Base-by-base conservation (phyloP, 2,888 invertebrate species). In the Cantharis rustica region DNA sequence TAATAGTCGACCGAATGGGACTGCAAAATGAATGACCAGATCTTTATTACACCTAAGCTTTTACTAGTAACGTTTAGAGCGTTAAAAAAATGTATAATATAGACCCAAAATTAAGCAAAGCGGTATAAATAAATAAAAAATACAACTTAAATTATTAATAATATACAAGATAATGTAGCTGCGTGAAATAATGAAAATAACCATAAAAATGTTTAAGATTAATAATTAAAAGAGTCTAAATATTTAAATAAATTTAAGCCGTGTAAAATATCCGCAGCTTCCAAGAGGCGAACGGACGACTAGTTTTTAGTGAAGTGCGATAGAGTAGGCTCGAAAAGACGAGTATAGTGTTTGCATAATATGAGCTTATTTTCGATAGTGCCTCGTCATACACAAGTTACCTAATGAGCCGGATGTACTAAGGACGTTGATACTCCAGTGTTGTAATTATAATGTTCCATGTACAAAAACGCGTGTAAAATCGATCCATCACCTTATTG, bases 291-390 rank as follows among this genome's bases (percentile, higher is more conserved):
- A 77, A 77, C 77, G 77, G 77, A 77, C 77, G 74, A 77, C 75
- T 76, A 73, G 68, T 76, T 69, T 70, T 76, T 77, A 79, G 80
- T 80, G 75, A 79, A 66, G 78, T 77, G 74, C 71, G 72, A 73
- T 79, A 80, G 78, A 80, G 79, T 81, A 82, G 81, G 81, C 81
- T 83, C 79, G 76, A 68, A 77, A 76, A 79, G 79, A 81, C 83
- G 90, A 90, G 90, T 90, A 90, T 91, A 77, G 75, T 77, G 75
- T 77, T 77, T 77, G 75, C 75, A 75, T 91, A 90, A 91, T 90
- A 91, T 90, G 91, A 91, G 91, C 91, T 91, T 91, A 91, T 88
- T 89, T 87, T 89, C 90, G 88, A 90, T 91, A 91, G 91, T 91
- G 91, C 91, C 91, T 91, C 91, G 91, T 90, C 90, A 75, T 77